Conservation (phyloP, 2,797 vertebrate species). For the Heliangelus exortis region DNA sequence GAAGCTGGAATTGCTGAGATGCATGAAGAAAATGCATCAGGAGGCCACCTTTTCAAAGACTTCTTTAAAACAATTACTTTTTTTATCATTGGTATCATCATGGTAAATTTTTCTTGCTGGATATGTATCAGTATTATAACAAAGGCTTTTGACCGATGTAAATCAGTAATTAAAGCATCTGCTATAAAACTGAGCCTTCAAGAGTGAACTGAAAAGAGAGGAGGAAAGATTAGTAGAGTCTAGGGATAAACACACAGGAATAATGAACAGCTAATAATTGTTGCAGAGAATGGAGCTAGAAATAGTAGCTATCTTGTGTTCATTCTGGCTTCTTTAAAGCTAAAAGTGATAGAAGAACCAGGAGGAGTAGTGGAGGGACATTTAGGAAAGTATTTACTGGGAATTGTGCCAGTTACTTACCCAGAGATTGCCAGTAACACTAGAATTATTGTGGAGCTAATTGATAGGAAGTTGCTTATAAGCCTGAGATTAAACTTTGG, state of each 20-base stretch:
- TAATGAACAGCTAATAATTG: neutral
- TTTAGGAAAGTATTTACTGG: neutral
- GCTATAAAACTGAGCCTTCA: neutral
- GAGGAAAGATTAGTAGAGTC: neutral
- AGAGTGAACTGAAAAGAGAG: neutral
- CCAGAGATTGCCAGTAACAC: neutral
- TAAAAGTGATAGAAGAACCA: neutral
- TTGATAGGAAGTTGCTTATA: neutral
- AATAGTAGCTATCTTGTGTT: neutral
- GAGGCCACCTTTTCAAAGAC: neutral
- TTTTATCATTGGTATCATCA: neutral
- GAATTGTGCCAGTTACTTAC: fast-evolving
- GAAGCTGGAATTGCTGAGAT: neutral
- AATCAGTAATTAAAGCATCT: neutral
- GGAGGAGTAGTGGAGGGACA: neutral
- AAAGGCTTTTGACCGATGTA: neutral
- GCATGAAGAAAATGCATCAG: neutral
- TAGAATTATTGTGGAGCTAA: neutral
- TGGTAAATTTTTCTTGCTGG: neutral
- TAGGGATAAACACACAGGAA: neutral
- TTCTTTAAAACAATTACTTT: neutral
- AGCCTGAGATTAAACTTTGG: neutral
- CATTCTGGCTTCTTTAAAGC: neutral
- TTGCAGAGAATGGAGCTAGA: neutral
- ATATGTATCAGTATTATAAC: neutral